A percentile compares a stretch with the other conserved stretches of the same genome.
Conservation (phyloP, 2,888 invertebrate species). For the Clostera curtula region DNA sequence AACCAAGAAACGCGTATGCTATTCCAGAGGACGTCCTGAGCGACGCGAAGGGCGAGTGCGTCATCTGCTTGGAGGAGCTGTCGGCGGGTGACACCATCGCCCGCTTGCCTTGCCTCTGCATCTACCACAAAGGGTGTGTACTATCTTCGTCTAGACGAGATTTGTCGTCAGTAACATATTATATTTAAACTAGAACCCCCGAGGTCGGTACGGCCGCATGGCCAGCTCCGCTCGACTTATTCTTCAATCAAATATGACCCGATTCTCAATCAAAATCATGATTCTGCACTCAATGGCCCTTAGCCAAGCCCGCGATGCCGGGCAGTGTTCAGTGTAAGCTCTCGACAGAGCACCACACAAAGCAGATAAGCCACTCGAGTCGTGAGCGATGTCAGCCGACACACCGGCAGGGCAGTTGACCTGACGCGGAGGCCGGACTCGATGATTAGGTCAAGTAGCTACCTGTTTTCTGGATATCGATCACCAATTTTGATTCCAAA, state of each 20-base stretch:
- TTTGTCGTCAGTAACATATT: no score
- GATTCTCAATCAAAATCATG: no score
- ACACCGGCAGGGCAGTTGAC: constrained; percentile 15
- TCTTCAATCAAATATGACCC: no score
- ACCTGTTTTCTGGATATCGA: no score
- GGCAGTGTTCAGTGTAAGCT: no score
- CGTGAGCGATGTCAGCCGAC: constrained; percentile 20
- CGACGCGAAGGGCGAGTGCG: constrained; percentile 98
- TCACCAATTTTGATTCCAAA: no score
- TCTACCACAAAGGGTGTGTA: constrained; percentile 96
- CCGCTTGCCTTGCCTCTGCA: constrained; percentile 98
- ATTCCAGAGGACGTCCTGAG: constrained; percentile 96
- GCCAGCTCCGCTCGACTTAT: constrained; percentile 1
- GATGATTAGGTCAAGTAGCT: no score
- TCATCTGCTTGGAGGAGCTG: constrained; percentile 98
- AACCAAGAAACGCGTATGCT: constrained; percentile 12
- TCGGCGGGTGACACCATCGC: constrained; percentile 97
- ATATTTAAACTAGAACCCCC: no score
- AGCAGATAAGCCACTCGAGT: constrained; percentile 14
- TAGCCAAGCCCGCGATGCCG: no score
- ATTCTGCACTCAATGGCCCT: no score
- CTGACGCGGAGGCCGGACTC: no score
- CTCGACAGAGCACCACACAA: constrained; percentile 12
- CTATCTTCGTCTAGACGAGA: constrained; percentile 3
- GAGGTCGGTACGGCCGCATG: no score